Evolutionary conservation across 2,888 invertebrate species (phyloP).

Genomic region (Drosophila formosana): DNA sequence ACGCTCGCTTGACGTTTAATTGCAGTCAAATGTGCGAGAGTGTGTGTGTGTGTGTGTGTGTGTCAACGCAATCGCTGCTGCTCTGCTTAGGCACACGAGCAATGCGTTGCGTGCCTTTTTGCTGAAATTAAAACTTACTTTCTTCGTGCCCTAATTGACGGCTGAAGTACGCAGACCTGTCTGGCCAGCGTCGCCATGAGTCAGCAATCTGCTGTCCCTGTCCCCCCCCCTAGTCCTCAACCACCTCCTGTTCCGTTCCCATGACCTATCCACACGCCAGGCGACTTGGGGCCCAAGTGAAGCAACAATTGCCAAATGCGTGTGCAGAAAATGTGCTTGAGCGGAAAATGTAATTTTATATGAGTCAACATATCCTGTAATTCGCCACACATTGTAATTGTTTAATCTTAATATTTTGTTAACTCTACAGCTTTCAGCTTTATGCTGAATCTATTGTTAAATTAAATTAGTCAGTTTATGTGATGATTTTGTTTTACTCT

Average conservation of each 20-base stretch:
- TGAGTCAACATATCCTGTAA: neutral
- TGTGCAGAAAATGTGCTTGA: neutral
- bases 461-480: no score
- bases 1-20: conserved; percentile 19
- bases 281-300: neutral
- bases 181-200: conserved; percentile 1
- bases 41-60: neutral
- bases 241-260: neutral
- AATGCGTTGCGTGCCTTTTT: conserved; percentile 4
- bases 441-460: no score
- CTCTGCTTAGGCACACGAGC: neutral
- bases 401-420: neutral
- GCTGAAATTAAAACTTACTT: conserved; percentile 17
- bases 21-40: conserved; percentile 12
- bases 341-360: no score
- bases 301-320: neutral
- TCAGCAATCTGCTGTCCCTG: neutral
- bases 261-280: neutral
- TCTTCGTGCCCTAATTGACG: conserved; percentile 13
- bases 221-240: neutral
- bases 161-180: conserved; percentile 23
- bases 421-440: no score
- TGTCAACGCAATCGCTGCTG: neutral
- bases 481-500: no score
- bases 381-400: neutral